Percentiles rank a stretch among this genome's conserved stretches.
Conservation (phyloP, 2,797 vertebrate genomes). For the Aphelocoma californica region DNA sequence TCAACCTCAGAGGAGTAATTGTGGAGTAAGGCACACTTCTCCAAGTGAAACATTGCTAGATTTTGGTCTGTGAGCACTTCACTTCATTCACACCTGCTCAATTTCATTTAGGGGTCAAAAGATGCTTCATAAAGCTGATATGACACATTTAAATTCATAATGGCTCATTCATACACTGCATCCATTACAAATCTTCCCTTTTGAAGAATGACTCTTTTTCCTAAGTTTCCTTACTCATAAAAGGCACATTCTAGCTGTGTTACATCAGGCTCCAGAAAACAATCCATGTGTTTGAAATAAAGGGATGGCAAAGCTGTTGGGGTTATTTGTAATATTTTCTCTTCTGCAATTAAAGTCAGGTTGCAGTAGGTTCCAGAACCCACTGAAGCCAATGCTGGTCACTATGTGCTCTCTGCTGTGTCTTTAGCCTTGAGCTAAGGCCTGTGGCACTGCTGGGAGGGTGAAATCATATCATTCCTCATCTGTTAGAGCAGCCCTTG, state of each 20-base stretch:
- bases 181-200: neutral
- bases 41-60: neutral
- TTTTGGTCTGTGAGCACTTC: neutral
- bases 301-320: neutral
- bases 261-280: neutral
- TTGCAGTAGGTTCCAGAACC: neutral
- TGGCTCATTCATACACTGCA: neutral
- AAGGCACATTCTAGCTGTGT: neutral
- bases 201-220: neutral
- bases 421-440: constrained; percentile 10
- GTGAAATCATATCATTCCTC: constrained; percentile 37
- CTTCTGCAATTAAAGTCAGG: neutral
- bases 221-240: neutral
- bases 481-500: constrained; percentile 22
- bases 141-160: neutral
- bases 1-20: neutral
- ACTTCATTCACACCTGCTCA: neutral
- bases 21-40: neutral
- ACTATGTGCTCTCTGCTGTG: neutral
- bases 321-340: neutral
- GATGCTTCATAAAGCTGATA: neutral
- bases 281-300: neutral
- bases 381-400: neutral
- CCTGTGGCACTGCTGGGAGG: neutral
- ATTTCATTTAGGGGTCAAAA: neutral